These are phyloP conservation scores for Macrosiphum euphorbiae DNA, from an alignment of 2,888 invertebrate genomes.

Conservation along the genomic window DNA sequence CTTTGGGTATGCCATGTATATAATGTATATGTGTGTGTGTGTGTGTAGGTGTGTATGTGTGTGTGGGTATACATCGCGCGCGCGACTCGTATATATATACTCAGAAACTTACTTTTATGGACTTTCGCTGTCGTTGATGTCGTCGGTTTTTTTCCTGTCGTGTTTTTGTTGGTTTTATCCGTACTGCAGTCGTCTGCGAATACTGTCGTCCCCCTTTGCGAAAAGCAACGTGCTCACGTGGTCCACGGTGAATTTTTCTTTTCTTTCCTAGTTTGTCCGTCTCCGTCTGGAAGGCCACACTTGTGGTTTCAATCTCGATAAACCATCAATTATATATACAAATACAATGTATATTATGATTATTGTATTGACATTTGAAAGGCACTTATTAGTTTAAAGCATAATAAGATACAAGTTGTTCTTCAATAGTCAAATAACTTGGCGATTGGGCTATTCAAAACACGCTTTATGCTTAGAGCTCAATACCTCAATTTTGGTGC, in stretches of 20 bases:
- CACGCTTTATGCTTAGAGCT: not conserved
- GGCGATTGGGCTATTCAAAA: not conserved
- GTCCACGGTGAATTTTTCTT: conserved; percentile 24
- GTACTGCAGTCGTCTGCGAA: not conserved
- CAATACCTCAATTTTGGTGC: not conserved
- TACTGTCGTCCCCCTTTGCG: not conserved
- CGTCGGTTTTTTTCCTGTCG: not conserved
- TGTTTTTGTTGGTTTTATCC: conserved; percentile 50
- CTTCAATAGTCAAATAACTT: not conserved
- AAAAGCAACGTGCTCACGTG: conserved; percentile 44
- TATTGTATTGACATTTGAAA: not conserved
- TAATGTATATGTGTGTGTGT: not conserved
- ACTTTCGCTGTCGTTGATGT: conserved; percentile 51
- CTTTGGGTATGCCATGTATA: not conserved
- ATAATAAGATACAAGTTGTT: not conserved
- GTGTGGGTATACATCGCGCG: not conserved
- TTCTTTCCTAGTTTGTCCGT: not conserved
- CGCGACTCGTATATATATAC: not conserved
- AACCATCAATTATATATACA: not conserved
- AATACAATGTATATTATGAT: too few species aligned
- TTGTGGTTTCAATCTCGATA: not conserved
- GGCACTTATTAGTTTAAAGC: not conserved
- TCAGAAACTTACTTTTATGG: conserved; percentile 57
- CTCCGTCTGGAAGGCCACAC: not conserved
- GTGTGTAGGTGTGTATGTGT: not conserved